Evolutionary conservation across 1,140 invertebrate genomes (phyloP), one percentile per base, ranked within the genome.

Genomic region (Paracyclopina nana): DNA sequence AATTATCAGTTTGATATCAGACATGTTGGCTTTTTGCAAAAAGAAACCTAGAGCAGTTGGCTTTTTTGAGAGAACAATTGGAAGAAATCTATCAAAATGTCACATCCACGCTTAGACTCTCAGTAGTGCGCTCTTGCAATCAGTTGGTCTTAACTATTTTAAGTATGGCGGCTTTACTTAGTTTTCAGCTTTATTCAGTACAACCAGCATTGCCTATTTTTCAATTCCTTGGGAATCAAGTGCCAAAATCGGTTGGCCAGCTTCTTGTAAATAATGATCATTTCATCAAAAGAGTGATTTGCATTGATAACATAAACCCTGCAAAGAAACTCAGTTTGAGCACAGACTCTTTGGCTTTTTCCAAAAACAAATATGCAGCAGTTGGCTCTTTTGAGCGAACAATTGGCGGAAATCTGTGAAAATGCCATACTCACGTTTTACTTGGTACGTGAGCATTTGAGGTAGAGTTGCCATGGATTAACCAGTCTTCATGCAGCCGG

Each of bases 401-500:
- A 38, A 4, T 38, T 20, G 20, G 9, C 34, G 20, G 9, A n/a
- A n/a, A n/a, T n/a, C n/a, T 38, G 5, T 4, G 34, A 3, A 38
- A 38, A 31, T 43, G 9, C 6, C 14, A 4, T 20, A 29, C 25
- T 30, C 18, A 48, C 45, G 27, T 26, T 3, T 30, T 11, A 16
- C 20, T 48, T 4, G 45, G 45, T 16, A 48, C 16, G 28, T 26
- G 27, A 22, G n/a, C n/a, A n/a, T n/a, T n/a, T n/a, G 30, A 26
- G 4, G 20, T 29, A 12, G 45, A 28, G 30, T 48, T 48, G 5
- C 22, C 14, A 48, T 48, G 25, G 5, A 50, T 28, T 29, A 58
- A 48, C 57, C 57, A 58, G 20, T 55, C 46, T n/a, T 56, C 54
- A 28, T 58, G 55, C 6, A 58, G 26, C 12, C 26, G 50, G 48